Evolutionary conservation across 2,888 invertebrate genomes (phyloP), one percentile per base, ranked within the genome.

Genomic region (Petrophora chlorosata): DNA sequence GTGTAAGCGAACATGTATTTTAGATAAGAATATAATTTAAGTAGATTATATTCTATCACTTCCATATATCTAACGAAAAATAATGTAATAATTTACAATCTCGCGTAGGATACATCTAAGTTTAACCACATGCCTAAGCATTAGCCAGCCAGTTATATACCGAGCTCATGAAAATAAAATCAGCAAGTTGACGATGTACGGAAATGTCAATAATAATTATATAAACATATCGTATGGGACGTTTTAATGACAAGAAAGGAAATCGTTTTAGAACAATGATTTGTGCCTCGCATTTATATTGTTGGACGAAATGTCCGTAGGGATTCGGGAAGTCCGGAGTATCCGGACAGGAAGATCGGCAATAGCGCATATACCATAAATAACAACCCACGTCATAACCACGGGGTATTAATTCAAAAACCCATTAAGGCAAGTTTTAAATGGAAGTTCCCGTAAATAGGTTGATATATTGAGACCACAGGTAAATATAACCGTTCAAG

Each of bases 341-440:
- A 43, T 56, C 58, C 58, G 55, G 40, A 26, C 43, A 49, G 56
- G 57, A 54, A 60, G 67, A 65, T 63, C 62, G 63, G 61, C 58
- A 68, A 72, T 70, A 64, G 65, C 65, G 57, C 63, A 48, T 51
- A 53, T 48, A 30, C 56, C 67, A 74, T 83, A 80, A 83, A 83
- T 82, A 71, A 77, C 60, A 62, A 52, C 70, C 69, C 59, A 43
- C 68, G 76, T 74, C 78, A 73, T 71, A 73, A 72, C 67, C 76
- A 76, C 65, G 61, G 63, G 70, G 70, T 74, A 79, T 85, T 83
- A 80, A 79, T 81, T 79, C 78, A 78, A 73, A 79, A 82, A 74
- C 64, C 79, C 76, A 83, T 85, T 82, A 82, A 62, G 63, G 65
- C 67, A 81, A 82, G 70, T 82, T 85, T 81, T 75, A 76, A 83